Evolutionary conservation across 2,888 invertebrate genomes (phyloP).

Genomic region (Thecophora atra): DNA sequence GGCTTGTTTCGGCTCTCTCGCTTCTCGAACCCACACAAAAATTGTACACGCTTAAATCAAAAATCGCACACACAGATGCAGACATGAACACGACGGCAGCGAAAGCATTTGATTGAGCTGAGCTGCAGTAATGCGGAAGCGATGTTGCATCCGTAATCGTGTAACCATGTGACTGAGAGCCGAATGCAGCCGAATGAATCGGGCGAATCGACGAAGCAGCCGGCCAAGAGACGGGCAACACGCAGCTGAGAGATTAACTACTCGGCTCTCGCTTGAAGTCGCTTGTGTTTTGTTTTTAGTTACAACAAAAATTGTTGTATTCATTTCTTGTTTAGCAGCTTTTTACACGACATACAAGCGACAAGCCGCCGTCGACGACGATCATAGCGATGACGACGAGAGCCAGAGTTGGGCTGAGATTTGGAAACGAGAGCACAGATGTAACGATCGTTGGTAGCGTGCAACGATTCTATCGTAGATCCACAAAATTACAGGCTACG

Average conservation of each 20-base stretch:
- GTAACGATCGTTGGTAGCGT: too few species aligned
- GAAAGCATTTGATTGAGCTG: conserved; percentile 40
- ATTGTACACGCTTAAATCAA: background rate
- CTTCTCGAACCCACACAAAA: background rate
- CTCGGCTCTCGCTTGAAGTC: background rate
- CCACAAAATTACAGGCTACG: too few species aligned
- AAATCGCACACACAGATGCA: conserved; percentile 15
- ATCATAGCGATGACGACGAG: too few species aligned
- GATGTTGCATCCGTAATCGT: conserved; percentile 40
- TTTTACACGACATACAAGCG: too few species aligned
- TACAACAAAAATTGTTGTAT: conserved; percentile 45
- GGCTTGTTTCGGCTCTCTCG: background rate
- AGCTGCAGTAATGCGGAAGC: conserved; percentile 47
- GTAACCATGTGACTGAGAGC: conserved; percentile 39
- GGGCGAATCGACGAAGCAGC: background rate
- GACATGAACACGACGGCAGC: conserved; percentile 15
- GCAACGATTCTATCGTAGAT: too few species aligned
- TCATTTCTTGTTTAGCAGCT: conserved; percentile 55
- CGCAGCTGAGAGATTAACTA: background rate
- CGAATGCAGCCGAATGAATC: background rate
- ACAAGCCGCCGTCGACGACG: too few species aligned
- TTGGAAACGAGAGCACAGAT: too few species aligned
- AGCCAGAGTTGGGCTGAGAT: too few species aligned
- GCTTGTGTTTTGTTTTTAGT: background rate
- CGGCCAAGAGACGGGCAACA: background rate